Base-by-base conservation (phyloP, 1,140 invertebrate species). In the Branchinecta lindahli region DNA sequence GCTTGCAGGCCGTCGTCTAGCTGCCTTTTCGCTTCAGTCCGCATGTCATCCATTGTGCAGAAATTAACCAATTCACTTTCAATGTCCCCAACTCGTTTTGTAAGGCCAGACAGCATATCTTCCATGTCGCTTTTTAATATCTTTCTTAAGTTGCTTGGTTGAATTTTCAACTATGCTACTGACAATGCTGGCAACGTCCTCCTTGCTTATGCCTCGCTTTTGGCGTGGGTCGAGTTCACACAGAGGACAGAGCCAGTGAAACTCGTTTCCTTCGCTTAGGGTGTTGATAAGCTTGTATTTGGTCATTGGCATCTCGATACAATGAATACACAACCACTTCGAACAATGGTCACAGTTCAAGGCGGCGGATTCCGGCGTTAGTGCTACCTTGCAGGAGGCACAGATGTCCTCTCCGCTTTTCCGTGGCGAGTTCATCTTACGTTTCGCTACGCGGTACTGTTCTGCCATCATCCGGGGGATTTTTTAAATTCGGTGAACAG, bases 141-240 rank as follows among this genome's bases (percentile, higher is more conserved):
- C 12, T 61, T 61, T 6, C 52, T 61, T 61, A 20, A 61, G 12
- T 61, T 61, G 52, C 52, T 61, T 61, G 52, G 52, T 61, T 61
- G 12, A 61, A 6, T 61, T 61, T 61, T 1, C 52, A 61, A 61
- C 52, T 61, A 61, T 61, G 52, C 4, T 61, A 61, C 52, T 61
- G 52, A 61, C 52, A 61, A 61, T 15, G 12, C 52, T 61, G 52
- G 52, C 52, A 20, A 61, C 18, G 52, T 61, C 12, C 52, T 61
- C 52, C 52, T 61, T 61, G 52, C 52, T 61, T 61, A 61, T 61
- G 52, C 52, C 52, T 61, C 52, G 12, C 52, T 61, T 61, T 61
- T 61, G 52, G 52, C 52, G 52, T 61, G 52, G 52, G 52, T 61
- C 52, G 52, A 61, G 52, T 61, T 61, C 52, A 61, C 52, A 61